Conservation (phyloP, 35 echinoderm and acorn worm species). For the Acanthaster planci region DNA sequence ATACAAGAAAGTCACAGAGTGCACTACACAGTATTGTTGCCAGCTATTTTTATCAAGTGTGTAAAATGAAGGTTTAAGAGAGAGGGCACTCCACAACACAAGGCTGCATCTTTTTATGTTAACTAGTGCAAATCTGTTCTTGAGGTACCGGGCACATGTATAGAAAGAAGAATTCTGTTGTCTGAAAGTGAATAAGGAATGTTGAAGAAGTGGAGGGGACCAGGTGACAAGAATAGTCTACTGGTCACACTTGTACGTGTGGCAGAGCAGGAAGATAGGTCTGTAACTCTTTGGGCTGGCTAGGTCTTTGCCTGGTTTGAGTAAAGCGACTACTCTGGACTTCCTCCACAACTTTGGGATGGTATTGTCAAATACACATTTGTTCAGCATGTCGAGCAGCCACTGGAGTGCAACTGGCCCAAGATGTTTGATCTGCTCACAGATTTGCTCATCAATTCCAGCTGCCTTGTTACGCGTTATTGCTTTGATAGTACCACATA, state of each 20-base stretch:
- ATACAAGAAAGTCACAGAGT: too few relatives aligned
- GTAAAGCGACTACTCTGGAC: background rate
- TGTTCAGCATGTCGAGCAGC: slow-evolving; percentile 47
- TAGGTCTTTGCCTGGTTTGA: slow-evolving; percentile 38
- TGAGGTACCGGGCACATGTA: too few relatives aligned
- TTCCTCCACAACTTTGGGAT: slow-evolving; percentile 63
- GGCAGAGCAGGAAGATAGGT: slow-evolving; percentile 35
- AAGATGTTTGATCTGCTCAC: slow-evolving; percentile 60
- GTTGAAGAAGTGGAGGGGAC: too few relatives aligned
- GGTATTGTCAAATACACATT: slow-evolving; percentile 34
- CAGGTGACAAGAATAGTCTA: too few relatives aligned
- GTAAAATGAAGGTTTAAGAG: too few relatives aligned
- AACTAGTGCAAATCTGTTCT: too few relatives aligned
- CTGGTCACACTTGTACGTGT: slow-evolving; percentile 18
- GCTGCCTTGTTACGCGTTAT: slow-evolving; percentile 33
- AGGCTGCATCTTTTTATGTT: too few relatives aligned
- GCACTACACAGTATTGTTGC: too few relatives aligned
- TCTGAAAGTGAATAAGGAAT: too few relatives aligned
- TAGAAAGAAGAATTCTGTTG: too few relatives aligned
- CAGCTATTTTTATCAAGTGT: too few relatives aligned
- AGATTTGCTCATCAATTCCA: slow-evolving; percentile 38
- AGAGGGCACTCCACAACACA: too few relatives aligned
- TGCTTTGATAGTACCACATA: slow-evolving; percentile 29
- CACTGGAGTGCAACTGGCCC: slow-evolving; percentile 32
- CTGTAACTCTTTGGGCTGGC: slow-evolving; percentile 28